Conservation (phyloP, 2,888 invertebrate species). For the Yponomeuta plumbellus region DNA sequence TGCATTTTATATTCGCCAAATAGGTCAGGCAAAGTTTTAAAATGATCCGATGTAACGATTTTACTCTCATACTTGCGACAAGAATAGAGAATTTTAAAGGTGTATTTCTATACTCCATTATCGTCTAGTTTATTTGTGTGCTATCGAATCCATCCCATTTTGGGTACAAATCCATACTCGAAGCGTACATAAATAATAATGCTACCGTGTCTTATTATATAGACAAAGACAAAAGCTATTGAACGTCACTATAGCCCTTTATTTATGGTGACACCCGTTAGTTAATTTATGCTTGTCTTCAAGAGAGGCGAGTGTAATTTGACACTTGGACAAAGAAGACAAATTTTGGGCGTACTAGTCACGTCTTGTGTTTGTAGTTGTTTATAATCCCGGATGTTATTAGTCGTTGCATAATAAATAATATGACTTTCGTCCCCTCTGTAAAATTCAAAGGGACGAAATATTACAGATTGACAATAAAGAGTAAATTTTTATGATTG, state of each 20-base stretch:
- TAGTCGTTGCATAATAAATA: not conserved
- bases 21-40: slow-evolving; percentile 8
- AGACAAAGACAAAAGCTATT: slow-evolving; percentile 1
- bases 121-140: not conserved
- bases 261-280: slow-evolving; percentile 51
- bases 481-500: too few relatives aligned
- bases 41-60: not conserved
- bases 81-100: not conserved
- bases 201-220: not conserved
- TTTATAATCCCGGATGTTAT: not conserved
- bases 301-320: not conserved
- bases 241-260: slow-evolving; percentile 22
- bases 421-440: too few relatives aligned
- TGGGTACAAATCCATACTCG: not conserved
- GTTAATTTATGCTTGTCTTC: slow-evolving; percentile 37
- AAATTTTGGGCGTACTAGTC: not conserved
- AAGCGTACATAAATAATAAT: not conserved
- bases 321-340: not conserved
- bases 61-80: not conserved
- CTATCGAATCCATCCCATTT: not conserved
- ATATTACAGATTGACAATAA: too few relatives aligned
- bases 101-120: not conserved
- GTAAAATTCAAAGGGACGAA: too few relatives aligned
- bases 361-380: not conserved
- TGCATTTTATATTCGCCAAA: slow-evolving; percentile 12